Conservation (phyloP, 2,113 vertebrate species). For the Phasianus colchicus region DNA sequence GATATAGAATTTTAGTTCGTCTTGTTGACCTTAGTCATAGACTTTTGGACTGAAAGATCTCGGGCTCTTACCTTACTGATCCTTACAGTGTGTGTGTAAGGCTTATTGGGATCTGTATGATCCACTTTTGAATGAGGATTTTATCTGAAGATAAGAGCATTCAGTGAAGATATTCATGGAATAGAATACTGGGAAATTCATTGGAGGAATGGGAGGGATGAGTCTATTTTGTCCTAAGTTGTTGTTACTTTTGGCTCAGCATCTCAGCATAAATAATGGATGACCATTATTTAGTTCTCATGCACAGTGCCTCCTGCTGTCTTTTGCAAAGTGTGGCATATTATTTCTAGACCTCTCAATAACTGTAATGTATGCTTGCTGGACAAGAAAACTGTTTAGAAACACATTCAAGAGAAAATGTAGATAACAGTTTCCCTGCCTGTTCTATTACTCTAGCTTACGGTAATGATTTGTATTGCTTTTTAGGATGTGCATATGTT, state of each 20-base stretch:
- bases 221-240: neutral
- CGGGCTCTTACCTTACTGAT: neutral
- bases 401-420: neutral
- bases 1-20: neutral
- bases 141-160: neutral
- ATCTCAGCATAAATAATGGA: neutral
- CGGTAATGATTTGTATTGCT: neutral
- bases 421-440: neutral
- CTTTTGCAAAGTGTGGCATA: neutral
- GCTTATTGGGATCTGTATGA: neutral
- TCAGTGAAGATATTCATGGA: neutral
- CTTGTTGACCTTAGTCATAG: neutral
- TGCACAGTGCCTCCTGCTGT: neutral
- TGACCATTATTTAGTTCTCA: conserved; percentile 3
- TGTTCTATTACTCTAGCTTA: neutral
- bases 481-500: neutral
- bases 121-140: neutral
- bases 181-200: neutral
- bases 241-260: neutral
- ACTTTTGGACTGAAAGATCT: neutral
- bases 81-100: neutral
- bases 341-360: neutral
- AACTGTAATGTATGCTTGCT: neutral
- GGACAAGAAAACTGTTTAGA: neutral
- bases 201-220: neutral